Evolutionary conservation across 2,888 invertebrate genomes (phyloP), one percentile per base, ranked within the genome.

Genomic region (Trissoscelio sp.): DNA sequence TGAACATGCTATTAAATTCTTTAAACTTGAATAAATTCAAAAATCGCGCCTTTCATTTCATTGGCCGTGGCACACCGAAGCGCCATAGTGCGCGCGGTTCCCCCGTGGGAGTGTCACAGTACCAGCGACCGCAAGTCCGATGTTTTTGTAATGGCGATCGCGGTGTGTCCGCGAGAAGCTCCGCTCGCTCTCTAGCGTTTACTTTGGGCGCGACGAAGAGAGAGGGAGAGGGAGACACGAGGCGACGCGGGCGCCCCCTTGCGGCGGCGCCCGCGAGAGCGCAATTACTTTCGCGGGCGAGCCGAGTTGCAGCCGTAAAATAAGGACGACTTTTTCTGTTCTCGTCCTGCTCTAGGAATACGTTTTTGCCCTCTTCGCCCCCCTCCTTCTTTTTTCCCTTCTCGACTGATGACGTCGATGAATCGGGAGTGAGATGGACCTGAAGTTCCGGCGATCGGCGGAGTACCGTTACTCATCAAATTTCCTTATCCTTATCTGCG

Each of bases 81-180:
- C 58, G 53, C 70, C 70, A 70, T 31, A 5, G 18, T 53, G 58
- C 67, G 55, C 55, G 37, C 46, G 20, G 69, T 34, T 20, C 9
- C 34, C 14, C 46, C 46, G 44, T 24, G 57, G n/a, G n/a, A n/a
- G n/a, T n/a, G n/a, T n/a, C n/a, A n/a, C n/a, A n/a, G n/a, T n/a
- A n/a, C n/a, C 5, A 18, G 14, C 57, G 39, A 22, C 39, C 11
- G 16, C 16, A 28, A 39, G 48, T 60, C 39, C 31, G 20, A 46
- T 75, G 72, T 72, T 72, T 60, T 77, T 53, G 69, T 69, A 73
- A 81, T 78, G 81, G 81, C 81, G 77, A 81, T 69, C 64, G 48
- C 57, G 67, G 62, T 64, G 53, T 69, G 57, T 75, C 70, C 62
- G 80, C 75, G 73, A 74, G 60, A 24, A 53, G 14, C 53, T 16